Percentiles rank a stretch among this genome's conserved stretches.
Evolutionary conservation across 2,797 vertebrate species (phyloP).

Genomic region (Halcyon badia): DNA sequence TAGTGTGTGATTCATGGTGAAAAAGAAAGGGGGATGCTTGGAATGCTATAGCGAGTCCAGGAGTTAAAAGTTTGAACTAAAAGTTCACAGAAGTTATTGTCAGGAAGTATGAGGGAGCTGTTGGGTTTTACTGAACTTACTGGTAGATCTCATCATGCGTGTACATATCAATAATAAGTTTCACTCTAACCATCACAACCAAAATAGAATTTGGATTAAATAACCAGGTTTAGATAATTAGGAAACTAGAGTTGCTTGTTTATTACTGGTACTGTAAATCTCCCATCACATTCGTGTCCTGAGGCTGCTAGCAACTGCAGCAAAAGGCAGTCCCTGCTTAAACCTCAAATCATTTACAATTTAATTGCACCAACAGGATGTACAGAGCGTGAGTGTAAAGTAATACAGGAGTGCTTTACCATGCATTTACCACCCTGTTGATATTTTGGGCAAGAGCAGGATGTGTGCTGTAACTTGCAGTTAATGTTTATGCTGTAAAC

Average conservation of each 20-base stretch:
- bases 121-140: not conserved
- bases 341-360: not conserved
- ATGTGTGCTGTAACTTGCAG: not conserved
- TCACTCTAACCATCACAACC: not conserved
- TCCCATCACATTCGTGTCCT: not conserved
- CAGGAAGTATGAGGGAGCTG: not conserved
- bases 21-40: not conserved
- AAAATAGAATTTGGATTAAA: not conserved
- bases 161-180: not conserved
- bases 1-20: not conserved
- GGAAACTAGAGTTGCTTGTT: not conserved
- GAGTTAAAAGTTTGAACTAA: not conserved
- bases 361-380: not conserved
- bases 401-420: not conserved
- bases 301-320: not conserved
- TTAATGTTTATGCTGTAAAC: not conserved
- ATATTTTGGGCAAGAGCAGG: not conserved
- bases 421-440: accelerated
- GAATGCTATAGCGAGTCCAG: not conserved
- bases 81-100: not conserved
- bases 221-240: not conserved
- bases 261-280: not conserved
- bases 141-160: not conserved
- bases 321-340: not conserved
- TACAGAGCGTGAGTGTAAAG: not conserved